Percentiles rank a stretch among this genome's conserved stretches.
These are phyloP conservation scores for Pimephales promelas DNA, from an alignment of 2,113 vertebrate genomes.

Conservation along the genomic window DNA sequence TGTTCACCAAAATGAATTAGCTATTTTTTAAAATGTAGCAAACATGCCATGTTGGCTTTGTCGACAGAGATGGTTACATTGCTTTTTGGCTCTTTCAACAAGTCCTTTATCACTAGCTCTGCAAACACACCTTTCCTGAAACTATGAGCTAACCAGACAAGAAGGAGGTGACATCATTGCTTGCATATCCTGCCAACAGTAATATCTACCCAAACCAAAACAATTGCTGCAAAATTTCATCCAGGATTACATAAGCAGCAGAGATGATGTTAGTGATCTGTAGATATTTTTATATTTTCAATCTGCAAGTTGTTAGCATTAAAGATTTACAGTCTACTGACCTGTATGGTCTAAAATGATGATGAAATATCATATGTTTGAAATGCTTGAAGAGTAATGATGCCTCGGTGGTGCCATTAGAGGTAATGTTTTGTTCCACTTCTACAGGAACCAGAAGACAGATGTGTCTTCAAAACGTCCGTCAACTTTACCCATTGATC, in stretches of 20 bases:
- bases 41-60: background rate
- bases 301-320: constrained; percentile 3
- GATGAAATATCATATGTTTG: background rate
- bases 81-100: constrained; percentile 3
- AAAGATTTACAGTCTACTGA: constrained; percentile 1
- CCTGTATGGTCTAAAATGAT: background rate
- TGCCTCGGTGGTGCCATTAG: constrained; percentile 10
- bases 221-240: constrained; percentile 38
- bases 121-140: constrained; percentile 55
- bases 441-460: constrained; percentile 65
- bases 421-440: constrained; percentile 23
- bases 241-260: constrained; percentile 34
- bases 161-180: constrained; percentile 45
- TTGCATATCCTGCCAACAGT: constrained; percentile 39
- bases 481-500: background rate
- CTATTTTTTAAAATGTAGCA: background rate
- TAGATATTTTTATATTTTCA: background rate
- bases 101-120: constrained; percentile 36
- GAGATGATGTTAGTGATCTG: background rate
- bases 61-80: constrained; percentile 7
- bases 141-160: constrained; percentile 49
- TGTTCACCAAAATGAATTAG: background rate
- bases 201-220: constrained; percentile 35
- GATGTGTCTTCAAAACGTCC: background rate
- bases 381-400: constrained; percentile 16